Evolutionary conservation across 2,113 vertebrate species (phyloP), one percentile per base, ranked within the genome.

Genomic region (Struthidea cinerea): DNA sequence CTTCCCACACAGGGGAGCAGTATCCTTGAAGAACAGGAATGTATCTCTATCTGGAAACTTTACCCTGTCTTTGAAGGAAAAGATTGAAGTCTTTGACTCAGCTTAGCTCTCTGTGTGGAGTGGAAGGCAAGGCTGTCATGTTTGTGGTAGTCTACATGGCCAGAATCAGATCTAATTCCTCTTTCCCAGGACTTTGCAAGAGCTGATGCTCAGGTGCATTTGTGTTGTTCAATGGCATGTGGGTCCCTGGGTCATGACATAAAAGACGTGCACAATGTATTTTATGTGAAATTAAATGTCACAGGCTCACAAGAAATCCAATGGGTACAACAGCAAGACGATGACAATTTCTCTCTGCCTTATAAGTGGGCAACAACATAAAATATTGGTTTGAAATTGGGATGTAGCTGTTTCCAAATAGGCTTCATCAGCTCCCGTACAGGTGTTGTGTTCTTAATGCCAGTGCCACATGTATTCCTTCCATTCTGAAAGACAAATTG

Each of bases 211-310:
- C 37, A 27, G 52, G 13, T 41, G 33, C 22, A 7, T 61, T 27
- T 70, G 16, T 64, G 32, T 12, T 50, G 23, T 60, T 77, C 60
- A 30, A 0, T 9, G 27, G 3, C 42, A 59, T 0, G 0, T 32
- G 22, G 3, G 18, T 33, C 22, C 20, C 32, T 37, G 8, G n/a
- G 46, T 35, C 35, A 41, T 10, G 9, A 13, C 7, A 26, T 16
- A 22, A 79, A 53, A 57, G 5, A 23, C 1, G 5, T 3, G 28
- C 9, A 3, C 21, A 8, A 6, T 41, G 9, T 63, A 26, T 52
- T 86, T 63, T 14, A 28, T 10, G 10, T 52, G 76, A 61, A 63
- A 41, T 56, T 47, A 71, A 49, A 82, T 67, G 41, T 30, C 59
- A 53, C 11, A 53, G 18, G 32, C 22, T 84, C 24, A 46, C 17